Percentiles rank a stretch among this genome's conserved stretches.
Conservation (phyloP, 2,797 vertebrate genomes). For the Microchirus variegatus region DNA sequence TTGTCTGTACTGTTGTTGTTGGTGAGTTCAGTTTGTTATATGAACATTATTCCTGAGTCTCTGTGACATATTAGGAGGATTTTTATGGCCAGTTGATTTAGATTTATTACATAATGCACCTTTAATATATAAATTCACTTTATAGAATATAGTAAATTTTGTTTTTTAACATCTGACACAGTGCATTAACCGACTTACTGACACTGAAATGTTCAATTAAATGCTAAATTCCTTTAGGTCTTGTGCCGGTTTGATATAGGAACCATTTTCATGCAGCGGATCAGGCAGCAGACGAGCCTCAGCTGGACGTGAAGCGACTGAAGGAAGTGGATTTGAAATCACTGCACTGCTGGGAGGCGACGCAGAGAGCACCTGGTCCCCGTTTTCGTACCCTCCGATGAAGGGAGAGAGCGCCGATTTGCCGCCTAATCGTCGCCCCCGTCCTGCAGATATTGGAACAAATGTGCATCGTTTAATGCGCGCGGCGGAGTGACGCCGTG, state of each 20-base stretch:
- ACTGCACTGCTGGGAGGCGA: slow-evolving; percentile 45
- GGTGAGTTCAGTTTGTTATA: too few species aligned
- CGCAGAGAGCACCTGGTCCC: slow-evolving; percentile 55
- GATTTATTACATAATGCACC: too few species aligned
- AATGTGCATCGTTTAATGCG: slow-evolving; percentile 16
- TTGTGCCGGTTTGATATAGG: background rate
- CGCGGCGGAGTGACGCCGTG: slow-evolving; percentile 1
- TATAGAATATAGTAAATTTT: too few species aligned
- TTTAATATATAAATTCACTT: too few species aligned
- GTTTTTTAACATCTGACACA: too few species aligned
- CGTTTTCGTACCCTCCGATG: slow-evolving; percentile 9
- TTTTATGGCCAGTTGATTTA: too few species aligned
- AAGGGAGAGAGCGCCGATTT: slow-evolving; percentile 14
- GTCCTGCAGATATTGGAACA: slow-evolving; percentile 17
- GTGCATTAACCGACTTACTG: too few species aligned
- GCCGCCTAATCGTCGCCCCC: slow-evolving; percentile 6
- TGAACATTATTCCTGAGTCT: too few species aligned
- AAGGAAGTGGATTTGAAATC: slow-evolving; percentile 40
- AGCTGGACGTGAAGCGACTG: slow-evolving; percentile 48
- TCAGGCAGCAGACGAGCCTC: slow-evolving; percentile 40
- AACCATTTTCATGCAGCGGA: slow-evolving; percentile 15
- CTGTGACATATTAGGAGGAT: too few species aligned
- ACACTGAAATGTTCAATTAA: too few species aligned
- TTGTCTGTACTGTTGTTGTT: too few species aligned
- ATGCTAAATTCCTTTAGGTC: too few species aligned